Conservation (phyloP, 2,888 invertebrate species). For the Synergus japonicus region DNA sequence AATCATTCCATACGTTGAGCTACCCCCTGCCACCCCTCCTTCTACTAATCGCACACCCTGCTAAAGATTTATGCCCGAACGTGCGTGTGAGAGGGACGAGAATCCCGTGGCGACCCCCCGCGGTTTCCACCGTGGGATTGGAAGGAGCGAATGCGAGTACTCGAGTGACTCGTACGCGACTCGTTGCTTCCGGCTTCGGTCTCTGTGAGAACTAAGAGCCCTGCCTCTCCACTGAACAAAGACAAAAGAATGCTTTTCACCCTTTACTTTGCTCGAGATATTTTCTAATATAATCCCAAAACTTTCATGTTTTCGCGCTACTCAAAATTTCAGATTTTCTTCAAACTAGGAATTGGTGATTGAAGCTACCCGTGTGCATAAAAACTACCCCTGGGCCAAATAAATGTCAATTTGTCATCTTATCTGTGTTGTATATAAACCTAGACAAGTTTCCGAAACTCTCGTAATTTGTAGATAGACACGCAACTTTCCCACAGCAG, state of each 20-base stretch:
- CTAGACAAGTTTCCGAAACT: background rate
- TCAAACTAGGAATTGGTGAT: no score
- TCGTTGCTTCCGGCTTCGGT: conserved; percentile 68
- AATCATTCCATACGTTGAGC: conserved; percentile 66
- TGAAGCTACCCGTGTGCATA: no score
- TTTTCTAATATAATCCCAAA: conserved; percentile 3
- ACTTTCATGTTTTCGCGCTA: background rate
- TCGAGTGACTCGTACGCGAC: conserved; percentile 63
- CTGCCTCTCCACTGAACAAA: conserved; percentile 58
- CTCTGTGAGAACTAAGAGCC: conserved; percentile 65
- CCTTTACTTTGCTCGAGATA: conserved; percentile 42
- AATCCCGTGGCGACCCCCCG: conserved; percentile 73
- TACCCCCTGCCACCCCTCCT: conserved; percentile 62
- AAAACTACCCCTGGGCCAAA: no score
- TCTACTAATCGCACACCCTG: conserved; percentile 74
- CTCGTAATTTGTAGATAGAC: conserved; percentile 6
- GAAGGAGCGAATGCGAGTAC: conserved; percentile 57
- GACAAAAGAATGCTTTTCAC: conserved; percentile 59
- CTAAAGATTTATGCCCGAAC: conserved; percentile 75
- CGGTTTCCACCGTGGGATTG: conserved; percentile 75
- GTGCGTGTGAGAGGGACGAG: conserved; percentile 66
- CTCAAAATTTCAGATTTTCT: background rate
- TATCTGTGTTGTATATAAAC: no score
- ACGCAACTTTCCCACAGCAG: conserved; percentile 16
- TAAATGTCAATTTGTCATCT: no score